Conservation (phyloP, 2,113 vertebrate genomes). For the Macrotus californicus region DNA sequence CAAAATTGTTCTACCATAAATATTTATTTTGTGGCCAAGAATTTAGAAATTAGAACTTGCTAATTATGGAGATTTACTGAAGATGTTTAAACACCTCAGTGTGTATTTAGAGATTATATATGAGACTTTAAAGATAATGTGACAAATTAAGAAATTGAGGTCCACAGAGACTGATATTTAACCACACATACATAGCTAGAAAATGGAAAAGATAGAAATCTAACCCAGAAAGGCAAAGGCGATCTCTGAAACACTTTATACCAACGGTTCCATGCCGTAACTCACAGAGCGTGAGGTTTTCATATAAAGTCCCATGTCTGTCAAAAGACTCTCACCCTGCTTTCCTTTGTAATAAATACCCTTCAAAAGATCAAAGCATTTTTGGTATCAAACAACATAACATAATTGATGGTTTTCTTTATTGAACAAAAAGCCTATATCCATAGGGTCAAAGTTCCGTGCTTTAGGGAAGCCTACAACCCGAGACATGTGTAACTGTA, state of each 20-base stretch:
- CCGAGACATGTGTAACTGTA: not conserved
- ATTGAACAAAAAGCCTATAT: not conserved
- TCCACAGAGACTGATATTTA: not conserved
- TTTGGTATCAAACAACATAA: constrained; percentile 2
- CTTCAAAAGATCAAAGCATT: constrained; percentile 36
- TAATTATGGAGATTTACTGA: not conserved
- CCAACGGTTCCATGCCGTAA: not conserved
- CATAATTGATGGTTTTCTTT: not conserved
- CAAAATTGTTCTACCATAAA: not conserved
- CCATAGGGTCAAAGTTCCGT: not conserved
- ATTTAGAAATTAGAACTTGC: not conserved
- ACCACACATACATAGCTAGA: not conserved
- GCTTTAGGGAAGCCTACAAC: not conserved
- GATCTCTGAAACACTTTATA: not conserved
- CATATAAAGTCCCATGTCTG: not conserved
- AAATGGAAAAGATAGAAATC: not conserved
- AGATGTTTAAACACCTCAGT: not conserved
- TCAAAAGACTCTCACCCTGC: not conserved
- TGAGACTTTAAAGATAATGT: not conserved
- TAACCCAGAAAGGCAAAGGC: not conserved
- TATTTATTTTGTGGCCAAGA: not conserved
- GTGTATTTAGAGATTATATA: not conserved
- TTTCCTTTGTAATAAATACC: constrained; percentile 40
- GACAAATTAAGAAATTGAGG: not conserved
- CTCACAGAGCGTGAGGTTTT: not conserved